Evolutionary conservation across 2,797 vertebrate species (phyloP), one percentile per base, ranked within the genome.

Genomic region (Paratrypauchen microcephalus): DNA sequence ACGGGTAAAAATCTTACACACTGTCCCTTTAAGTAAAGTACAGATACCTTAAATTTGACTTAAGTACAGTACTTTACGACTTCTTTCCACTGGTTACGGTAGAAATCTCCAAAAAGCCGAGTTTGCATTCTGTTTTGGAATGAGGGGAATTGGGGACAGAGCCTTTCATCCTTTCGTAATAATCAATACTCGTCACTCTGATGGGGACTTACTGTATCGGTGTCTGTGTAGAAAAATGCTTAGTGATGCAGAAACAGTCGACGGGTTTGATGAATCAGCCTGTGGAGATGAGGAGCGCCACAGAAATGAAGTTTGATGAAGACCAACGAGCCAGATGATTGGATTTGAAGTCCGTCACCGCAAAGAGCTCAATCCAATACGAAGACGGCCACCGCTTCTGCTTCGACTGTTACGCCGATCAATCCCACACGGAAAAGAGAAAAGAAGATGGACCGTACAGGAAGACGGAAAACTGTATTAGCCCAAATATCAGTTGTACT

Each of bases 361-460:
- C 32, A 32, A 16, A 18, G 30, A 21, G 13, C 48, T 68, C 70
- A 83, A 89, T 85, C 75, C 75, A 84, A 88, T 86, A 75, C 82
- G 84, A 80, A 85, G 83, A 87, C 81, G 85, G 75, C 81, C 69
- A 0, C 68, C 55, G 36, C 63, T 81, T 77, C 69, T 78, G 61
- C 60, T 75, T 59, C 72, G 78, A 82, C 83, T 83, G 85, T 90
- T 87, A 87, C 85, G 86, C 63, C 83, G 86, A 89, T 91, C 86
- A 88, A 84, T 82, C 82, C 65, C 72, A 81, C 45, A 81, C 77
- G 66, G 86, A 84, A n/a, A n/a, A 30, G 28, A 30, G 28, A 30
- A 30, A 6, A 32, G 32, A 36, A 9, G 32, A 36, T 9, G 32
- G 8, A 87, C 75, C 78, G 74, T 75, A 73, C 75, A 54, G 73